A percentile compares a stretch with the other conserved stretches of the same genome.
Conservation (phyloP, 2,113 vertebrate species). For the Solenodon paradoxus region DNA sequence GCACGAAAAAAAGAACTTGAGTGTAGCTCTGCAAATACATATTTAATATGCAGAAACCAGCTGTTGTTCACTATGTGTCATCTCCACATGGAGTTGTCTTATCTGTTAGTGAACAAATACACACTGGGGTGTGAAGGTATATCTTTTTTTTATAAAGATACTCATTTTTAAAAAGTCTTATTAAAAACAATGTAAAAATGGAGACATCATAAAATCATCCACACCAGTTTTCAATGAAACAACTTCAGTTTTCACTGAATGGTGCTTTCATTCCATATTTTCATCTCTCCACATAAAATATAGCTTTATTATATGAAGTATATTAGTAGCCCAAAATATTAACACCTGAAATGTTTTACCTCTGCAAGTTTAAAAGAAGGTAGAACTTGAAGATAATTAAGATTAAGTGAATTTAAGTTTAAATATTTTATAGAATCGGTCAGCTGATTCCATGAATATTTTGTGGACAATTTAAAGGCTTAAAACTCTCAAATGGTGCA, state of each 20-base stretch:
- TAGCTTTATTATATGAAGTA: conserved; percentile 25
- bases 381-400: conserved; percentile 25
- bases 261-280: not conserved
- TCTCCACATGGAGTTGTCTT: not conserved
- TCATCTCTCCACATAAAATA: not conserved
- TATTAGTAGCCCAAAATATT: conserved; percentile 7
- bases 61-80: conserved; percentile 14
- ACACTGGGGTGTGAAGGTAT: not conserved
- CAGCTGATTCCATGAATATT: conserved; percentile 24
- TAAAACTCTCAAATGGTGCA: not conserved
- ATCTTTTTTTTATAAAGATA: not conserved
- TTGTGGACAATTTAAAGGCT: conserved; percentile 20
- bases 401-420: conserved; percentile 43
- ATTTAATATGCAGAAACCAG: not conserved
- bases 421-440: not conserved
- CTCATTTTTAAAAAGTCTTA: conserved; percentile 11
- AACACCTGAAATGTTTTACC: conserved; percentile 39
- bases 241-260: conserved; percentile 55
- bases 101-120: not conserved
- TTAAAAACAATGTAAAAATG: not conserved
- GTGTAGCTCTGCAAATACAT: not conserved
- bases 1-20: conserved; percentile 14
- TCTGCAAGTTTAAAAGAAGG: conserved; percentile 55
- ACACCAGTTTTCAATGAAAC: not conserved
- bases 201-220: not conserved